These are phyloP conservation scores for Barbus barbus DNA, from an alignment of 2,113 vertebrate genomes.

Conservation along the genomic window DNA sequence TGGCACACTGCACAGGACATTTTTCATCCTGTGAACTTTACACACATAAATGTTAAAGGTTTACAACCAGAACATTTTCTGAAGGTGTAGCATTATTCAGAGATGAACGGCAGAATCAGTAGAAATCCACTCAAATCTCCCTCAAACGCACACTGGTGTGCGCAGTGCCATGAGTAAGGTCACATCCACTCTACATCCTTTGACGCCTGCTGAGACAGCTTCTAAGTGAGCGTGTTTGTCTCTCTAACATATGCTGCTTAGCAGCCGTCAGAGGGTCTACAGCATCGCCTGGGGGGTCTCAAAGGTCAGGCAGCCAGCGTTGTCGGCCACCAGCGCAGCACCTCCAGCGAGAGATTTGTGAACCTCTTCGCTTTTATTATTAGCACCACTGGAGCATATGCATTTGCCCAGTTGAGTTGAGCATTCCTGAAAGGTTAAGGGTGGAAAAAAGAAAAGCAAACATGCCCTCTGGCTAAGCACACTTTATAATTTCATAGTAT, in stretches of 20 bases:
- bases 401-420: conserved; percentile 59
- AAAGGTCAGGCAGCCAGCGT: conserved; percentile 53
- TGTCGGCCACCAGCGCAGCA: conserved; percentile 38
- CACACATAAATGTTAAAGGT: conserved; percentile 72
- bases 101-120: background rate
- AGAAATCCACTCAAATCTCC: background rate
- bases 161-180: conserved; percentile 44
- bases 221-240: conserved; percentile 52
- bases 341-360: conserved; percentile 67
- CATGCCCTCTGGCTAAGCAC: conserved; percentile 15
- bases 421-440: conserved; percentile 56
- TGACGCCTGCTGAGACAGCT: conserved; percentile 44
- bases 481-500: conserved; percentile 44
- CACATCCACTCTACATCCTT: conserved; percentile 24
- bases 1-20: conserved; percentile 35
- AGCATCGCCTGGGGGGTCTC: conserved; percentile 29
- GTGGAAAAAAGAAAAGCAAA: conserved; percentile 43
- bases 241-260: conserved; percentile 55
- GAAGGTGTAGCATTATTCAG: conserved; percentile 38
- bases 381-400: conserved; percentile 70
- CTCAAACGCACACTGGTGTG: conserved; percentile 32
- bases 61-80: conserved; percentile 54
- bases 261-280: conserved; percentile 41
- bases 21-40: conserved; percentile 71
- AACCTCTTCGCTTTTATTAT: conserved; percentile 70